Evolutionary conservation across 2,797 vertebrate species (phyloP), one percentile per base, ranked within the genome.

Genomic region (Neosilurus hyrtlii): DNA sequence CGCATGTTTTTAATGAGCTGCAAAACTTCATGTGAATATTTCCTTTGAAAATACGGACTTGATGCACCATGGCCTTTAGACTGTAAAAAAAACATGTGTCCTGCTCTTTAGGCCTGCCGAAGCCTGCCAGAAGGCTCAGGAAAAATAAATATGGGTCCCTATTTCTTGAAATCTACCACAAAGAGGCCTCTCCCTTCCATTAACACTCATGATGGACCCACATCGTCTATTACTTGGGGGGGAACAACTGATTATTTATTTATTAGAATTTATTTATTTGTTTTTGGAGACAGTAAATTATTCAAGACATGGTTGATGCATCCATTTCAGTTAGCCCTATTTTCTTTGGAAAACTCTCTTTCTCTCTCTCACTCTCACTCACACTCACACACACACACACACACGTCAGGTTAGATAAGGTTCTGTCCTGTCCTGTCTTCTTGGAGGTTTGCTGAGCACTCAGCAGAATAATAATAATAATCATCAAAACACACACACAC

Each of bases 391-490:
- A 81, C 80, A 12, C 51, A 85, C 72, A 70, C 84, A 73, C 79
- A 81, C 84, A 82, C 18, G 37, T 73, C 80, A 54, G 63, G 15
- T 52, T 18, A 86, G 91, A 94, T 92, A 91, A 88, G 86, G 93
- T 93, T 91, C 85, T 90, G 91, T 90, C 90, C 88, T 89, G 88
- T 88, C 88, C 88, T 87, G 86, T 92, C 89, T 91, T 89, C 84
- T 78, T 86, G 84, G 86, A 88, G 88, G 86, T 89, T 91, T 83
- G 90, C 89, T 88, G 87, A 86, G 77, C 43, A 18, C 89, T 91
- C 89, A 87, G 86, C 87, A 88, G 90, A 92, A 93, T 94, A 93
- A 92, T 92, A 90, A 94, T 93, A 85, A 85, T 87, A n/a, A 56
- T 56, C 54, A 54, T 54, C 52, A 10, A 70, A 62, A 85, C 87